A percentile compares a stretch with the other conserved stretches of the same genome.
phyloP scores from a whole-genome alignment of 2,113 vertebrate genomes.

The Turnix velox region DNA sequence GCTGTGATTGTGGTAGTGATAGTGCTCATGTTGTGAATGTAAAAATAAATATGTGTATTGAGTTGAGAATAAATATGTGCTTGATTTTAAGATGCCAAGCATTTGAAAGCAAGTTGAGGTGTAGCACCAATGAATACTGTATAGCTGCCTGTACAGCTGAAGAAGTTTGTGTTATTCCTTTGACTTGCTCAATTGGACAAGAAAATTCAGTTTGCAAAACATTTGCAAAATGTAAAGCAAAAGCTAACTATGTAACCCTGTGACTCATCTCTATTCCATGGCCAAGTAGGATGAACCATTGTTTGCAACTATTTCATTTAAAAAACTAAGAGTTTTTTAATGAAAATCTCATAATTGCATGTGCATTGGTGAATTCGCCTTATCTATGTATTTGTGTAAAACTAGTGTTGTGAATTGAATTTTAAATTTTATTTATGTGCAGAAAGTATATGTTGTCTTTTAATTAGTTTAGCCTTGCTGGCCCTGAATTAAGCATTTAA shows the following conservation, averaged over 20 bases:
- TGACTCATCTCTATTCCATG: neutral
- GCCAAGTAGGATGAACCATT: neutral
- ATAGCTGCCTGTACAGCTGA: neutral
- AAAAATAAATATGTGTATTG: neutral
- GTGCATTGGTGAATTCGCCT: neutral
- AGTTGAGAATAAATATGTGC: neutral
- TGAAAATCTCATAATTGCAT: too few relatives aligned
- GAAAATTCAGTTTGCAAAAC: neutral
- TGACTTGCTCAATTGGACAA: neutral
- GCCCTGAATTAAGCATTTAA: neutral
- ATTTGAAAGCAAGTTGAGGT: neutral
- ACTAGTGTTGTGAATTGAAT: neutral
- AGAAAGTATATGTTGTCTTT: neutral
- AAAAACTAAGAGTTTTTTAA: neutral
- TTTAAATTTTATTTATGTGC: neutral
- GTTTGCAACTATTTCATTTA: neutral
- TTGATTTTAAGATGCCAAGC: neutral
- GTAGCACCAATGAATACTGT: neutral
- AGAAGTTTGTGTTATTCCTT: neutral
- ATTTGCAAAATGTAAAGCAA: neutral
- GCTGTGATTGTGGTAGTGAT: neutral
- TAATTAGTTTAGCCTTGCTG: neutral
- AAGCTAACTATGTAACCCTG: neutral
- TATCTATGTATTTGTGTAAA: neutral
- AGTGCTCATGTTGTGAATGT: neutral